Conservation (phyloP, 2,113 vertebrate genomes). For the Passer montanus region DNA sequence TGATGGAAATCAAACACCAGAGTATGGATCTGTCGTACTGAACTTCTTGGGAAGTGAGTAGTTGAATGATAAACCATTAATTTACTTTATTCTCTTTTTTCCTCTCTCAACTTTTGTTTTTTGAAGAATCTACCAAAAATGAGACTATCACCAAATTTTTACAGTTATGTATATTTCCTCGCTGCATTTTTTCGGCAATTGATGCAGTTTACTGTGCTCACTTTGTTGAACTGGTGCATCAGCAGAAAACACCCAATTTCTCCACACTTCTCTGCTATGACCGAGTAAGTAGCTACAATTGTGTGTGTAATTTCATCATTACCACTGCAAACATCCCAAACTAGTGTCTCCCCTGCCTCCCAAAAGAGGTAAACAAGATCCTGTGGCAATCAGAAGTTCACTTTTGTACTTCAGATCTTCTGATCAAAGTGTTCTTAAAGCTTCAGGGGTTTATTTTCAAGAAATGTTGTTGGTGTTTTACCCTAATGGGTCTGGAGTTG, state of each 20-base stretch:
- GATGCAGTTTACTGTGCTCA: conserved; percentile 97
- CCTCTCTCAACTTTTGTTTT: conserved; percentile 3
- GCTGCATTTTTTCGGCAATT: conserved; percentile 98
- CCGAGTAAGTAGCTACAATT: conserved; percentile 81
- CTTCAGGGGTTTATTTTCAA: not conserved
- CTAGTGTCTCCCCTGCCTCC: not conserved
- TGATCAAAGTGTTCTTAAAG: not conserved
- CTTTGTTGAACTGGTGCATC: conserved; percentile 97
- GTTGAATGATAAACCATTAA: not conserved
- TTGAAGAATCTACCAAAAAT: conserved; percentile 96
- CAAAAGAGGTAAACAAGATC: not conserved
- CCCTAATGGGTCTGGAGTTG: not conserved
- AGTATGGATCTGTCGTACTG: not conserved
- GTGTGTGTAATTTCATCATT: not conserved
- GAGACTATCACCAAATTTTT: conserved; percentile 99
- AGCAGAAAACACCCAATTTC: conserved; percentile 98
- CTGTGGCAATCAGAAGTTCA: not conserved
- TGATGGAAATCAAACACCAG: not conserved
- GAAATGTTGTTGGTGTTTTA: not conserved
- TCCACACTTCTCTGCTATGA: conserved; percentile 98
- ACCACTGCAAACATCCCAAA: not conserved
- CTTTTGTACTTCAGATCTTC: not conserved
- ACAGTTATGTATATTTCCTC: conserved; percentile 97
- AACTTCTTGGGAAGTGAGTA: not conserved
- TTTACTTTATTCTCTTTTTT: not conserved